Percentiles rank a stretch among this genome's conserved stretches.
These are phyloP conservation scores for Pterocles orientalis DNA, from an alignment of 2,113 vertebrate genomes.

Conservation along the genomic window DNA sequence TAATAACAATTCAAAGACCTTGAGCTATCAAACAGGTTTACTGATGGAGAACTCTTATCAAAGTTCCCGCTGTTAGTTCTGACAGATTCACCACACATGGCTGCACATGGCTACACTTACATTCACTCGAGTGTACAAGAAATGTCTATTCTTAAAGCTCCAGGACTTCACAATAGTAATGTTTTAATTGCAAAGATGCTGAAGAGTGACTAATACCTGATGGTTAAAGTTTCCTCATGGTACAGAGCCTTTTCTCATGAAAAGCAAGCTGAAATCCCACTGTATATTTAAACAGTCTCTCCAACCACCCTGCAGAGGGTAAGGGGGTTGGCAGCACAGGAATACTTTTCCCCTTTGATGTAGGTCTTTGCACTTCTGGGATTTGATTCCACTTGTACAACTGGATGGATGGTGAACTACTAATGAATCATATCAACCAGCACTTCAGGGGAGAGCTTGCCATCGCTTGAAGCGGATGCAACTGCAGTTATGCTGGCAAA, in stretches of 20 bases:
- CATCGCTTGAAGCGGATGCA: neutral
- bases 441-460: neutral
- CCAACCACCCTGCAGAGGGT: neutral
- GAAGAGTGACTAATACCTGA: conserved; percentile 8
- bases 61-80: conserved; percentile 72
- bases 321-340: neutral
- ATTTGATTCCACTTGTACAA: neutral
- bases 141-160: conserved; percentile 48
- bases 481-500: neutral
- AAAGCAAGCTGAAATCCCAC: neutral
- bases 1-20: conserved; percentile 68
- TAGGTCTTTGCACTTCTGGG: neutral
- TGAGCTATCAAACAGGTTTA: conserved; percentile 70
- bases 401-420: neutral
- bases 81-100: conserved; percentile 75
- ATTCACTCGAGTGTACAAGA: conserved; percentile 37
- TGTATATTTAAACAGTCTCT: neutral
- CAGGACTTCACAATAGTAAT: conserved; percentile 45
- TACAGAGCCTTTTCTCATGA: neutral
- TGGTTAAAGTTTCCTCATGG: neutral
- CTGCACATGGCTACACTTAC: conserved; percentile 69
- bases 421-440: neutral
- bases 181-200: conserved; percentile 71
- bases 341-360: neutral
- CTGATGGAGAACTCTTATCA: conserved; percentile 69